Conservation (phyloP, 1,140 invertebrate species). For the Aradophagus sp. region DNA sequence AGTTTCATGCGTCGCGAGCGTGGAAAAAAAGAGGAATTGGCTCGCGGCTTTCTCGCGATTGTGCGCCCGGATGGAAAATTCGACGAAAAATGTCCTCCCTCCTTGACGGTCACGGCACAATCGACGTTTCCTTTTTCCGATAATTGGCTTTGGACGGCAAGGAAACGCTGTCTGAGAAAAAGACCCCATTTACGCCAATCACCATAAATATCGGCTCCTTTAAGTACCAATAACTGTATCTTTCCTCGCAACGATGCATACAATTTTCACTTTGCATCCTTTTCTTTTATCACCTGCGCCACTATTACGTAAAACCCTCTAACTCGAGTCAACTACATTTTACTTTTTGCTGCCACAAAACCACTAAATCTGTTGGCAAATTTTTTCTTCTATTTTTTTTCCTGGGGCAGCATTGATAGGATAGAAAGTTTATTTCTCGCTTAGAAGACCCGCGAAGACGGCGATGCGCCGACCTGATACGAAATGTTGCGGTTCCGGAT, state of each 20-base stretch:
- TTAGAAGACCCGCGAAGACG: too few relatives aligned
- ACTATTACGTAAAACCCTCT: too few relatives aligned
- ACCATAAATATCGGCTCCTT: constrained; percentile 44
- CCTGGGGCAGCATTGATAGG: too few relatives aligned
- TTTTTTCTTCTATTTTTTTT: too few relatives aligned
- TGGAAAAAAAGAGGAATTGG: constrained; percentile 15
- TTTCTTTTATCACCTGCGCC: constrained; percentile 42
- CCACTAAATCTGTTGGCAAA: too few relatives aligned
- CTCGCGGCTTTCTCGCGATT: constrained; percentile 36
- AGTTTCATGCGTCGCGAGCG: not conserved
- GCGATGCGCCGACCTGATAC: too few relatives aligned
- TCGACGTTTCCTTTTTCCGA: constrained; percentile 10
- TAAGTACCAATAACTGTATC: constrained; percentile 45
- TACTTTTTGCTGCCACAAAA: too few relatives aligned
- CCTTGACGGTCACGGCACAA: not conserved
- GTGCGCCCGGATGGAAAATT: constrained; percentile 13
- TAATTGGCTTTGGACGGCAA: constrained; percentile 19
- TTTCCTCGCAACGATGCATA: constrained; percentile 15
- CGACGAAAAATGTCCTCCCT: constrained; percentile 22
- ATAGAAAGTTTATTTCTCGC: too few relatives aligned
- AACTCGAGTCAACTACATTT: too few relatives aligned
- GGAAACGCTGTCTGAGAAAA: constrained; percentile 26
- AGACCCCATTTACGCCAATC: constrained; percentile 35
- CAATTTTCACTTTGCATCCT: constrained; percentile 46
- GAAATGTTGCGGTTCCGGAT: too few relatives aligned